phyloP scores from a whole-genome alignment of 2,113 vertebrate species.

The Uropsilus gracilis region DNA sequence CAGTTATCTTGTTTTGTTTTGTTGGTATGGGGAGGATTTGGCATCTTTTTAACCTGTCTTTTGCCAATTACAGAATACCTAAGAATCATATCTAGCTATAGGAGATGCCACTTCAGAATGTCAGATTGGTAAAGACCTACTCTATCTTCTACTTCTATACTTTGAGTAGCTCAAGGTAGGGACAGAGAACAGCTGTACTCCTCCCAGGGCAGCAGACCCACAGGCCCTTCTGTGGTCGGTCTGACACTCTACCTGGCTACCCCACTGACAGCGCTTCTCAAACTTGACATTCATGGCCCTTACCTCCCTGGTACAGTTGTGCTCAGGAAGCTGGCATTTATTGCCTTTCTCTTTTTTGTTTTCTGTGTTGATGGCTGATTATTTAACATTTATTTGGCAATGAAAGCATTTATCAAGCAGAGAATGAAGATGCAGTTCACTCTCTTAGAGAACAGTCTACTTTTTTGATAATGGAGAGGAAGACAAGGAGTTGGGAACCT shows the following conservation, averaged over 20 bases:
- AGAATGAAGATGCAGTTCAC: slow-evolving; percentile 1
- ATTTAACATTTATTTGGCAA: background rate
- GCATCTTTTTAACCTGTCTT: background rate
- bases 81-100: background rate
- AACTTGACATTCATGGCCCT: background rate
- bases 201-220: background rate
- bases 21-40: background rate
- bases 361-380: background rate
- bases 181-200: background rate
- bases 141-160: background rate
- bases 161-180: background rate
- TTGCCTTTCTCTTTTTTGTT: background rate
- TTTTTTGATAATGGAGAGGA: background rate
- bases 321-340: background rate
- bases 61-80: background rate
- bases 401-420: background rate
- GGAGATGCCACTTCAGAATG: background rate
- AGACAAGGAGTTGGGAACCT: background rate
- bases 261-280: background rate
- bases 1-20: background rate
- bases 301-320: background rate
- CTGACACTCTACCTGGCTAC: background rate
- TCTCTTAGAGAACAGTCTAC: background rate
- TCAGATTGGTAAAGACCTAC: background rate
- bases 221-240: background rate